Conservation (phyloP, 2,113 vertebrate species). For the Panthera tigris region DNA sequence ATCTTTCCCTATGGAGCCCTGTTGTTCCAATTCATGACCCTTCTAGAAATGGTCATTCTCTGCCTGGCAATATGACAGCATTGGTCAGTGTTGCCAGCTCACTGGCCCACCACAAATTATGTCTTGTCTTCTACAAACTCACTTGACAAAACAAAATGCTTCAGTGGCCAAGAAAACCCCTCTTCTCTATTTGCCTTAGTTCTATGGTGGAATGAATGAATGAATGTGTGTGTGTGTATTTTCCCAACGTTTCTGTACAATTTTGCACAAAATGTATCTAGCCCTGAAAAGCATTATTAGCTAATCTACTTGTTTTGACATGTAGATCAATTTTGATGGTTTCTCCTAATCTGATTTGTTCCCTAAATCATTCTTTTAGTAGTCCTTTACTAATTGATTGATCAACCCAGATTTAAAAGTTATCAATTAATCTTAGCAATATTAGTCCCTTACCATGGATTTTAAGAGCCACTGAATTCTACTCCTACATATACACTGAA, state of each 20-base stretch:
- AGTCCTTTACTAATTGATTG: not conserved
- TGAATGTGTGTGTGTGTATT: too few species aligned
- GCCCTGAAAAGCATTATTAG: not conserved
- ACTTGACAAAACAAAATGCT: not conserved
- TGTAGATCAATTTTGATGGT: not conserved
- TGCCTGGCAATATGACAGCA: not conserved
- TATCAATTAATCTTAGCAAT: not conserved
- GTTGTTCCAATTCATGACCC: not conserved
- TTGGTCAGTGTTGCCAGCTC: not conserved
- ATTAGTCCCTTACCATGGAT: not conserved
- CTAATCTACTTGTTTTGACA: not conserved
- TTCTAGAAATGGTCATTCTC: not conserved
- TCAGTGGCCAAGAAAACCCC: not conserved
- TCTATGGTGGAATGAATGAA: not conserved
- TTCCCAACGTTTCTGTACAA: not conserved
- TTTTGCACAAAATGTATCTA: not conserved
- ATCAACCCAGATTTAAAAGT: not conserved
- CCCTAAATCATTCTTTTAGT: not conserved
- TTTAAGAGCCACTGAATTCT: not conserved
- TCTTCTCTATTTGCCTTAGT: not conserved
- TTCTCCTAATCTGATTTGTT: not conserved
- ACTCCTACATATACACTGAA: not conserved
- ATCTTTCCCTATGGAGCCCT: not conserved
- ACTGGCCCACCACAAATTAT: fast-evolving
- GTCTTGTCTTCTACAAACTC: not conserved